phyloP scores from a whole-genome alignment of 2,888 invertebrate genomes.

The Trissoscelio sp. region DNA sequence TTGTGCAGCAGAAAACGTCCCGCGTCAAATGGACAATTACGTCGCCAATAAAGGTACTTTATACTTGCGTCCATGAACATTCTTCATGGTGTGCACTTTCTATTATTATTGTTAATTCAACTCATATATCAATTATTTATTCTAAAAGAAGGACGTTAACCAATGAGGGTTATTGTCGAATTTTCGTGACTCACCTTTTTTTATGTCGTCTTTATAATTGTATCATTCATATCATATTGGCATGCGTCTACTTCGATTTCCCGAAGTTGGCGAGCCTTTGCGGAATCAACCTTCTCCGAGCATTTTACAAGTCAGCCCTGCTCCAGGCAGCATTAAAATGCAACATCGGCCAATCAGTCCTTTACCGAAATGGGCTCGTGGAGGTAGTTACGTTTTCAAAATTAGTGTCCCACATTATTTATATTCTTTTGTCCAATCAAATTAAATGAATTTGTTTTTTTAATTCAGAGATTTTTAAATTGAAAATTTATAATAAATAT shows the following conservation, averaged over 20 bases:
- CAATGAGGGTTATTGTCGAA: neutral
- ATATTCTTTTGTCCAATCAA: neutral
- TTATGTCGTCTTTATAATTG: conserved; percentile 4
- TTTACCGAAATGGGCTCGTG: conserved; percentile 86
- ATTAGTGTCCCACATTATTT: conserved; percentile 23
- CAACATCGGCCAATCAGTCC: conserved; percentile 85
- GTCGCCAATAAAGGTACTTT: conserved; percentile 85
- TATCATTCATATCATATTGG: conserved; percentile 23
- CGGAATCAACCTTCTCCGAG: conserved; percentile 84
- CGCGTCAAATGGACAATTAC: conserved; percentile 83
- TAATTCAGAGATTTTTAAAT: no score
- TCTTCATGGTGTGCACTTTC: conserved; percentile 72
- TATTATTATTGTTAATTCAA: conserved; percentile 14
- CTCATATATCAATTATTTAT: conserved; percentile 9
- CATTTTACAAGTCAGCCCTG: conserved; percentile 83
- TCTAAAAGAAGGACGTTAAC: neutral
- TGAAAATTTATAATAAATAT: no score
- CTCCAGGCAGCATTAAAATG: conserved; percentile 77
- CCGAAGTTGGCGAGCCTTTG: conserved; percentile 84
- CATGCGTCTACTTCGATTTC: conserved; percentile 64
- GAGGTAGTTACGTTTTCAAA: conserved; percentile 82
- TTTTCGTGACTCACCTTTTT: conserved; percentile 21
- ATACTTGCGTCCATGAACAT: conserved; percentile 69
- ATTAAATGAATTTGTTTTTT: no score
- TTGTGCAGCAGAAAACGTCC: conserved; percentile 83